These are phyloP conservation scores for Terebella lapidaria DNA, from an alignment of 2,888 invertebrate species.

Conservation along the genomic window DNA sequence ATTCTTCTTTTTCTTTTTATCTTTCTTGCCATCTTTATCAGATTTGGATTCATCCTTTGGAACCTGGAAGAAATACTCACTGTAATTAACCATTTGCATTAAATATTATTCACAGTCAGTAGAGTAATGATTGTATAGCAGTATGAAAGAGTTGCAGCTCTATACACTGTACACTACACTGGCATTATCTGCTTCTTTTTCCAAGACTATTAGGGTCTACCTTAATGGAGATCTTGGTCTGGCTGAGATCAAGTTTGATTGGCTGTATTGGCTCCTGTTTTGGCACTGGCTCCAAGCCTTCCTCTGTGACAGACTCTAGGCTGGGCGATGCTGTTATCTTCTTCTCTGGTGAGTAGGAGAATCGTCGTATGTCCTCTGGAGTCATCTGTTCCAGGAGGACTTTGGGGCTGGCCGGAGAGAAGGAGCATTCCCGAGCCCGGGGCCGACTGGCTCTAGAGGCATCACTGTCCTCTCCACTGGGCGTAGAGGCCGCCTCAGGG, in stretches of 20 bases:
- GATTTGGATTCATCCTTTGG: no score
- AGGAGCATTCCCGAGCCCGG: no score
- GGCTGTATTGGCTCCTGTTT: no score
- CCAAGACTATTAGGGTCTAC: no score
- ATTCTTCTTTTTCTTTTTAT: constrained; percentile 4
- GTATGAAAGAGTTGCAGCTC: no score
- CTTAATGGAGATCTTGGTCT: background rate
- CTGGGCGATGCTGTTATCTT: background rate
- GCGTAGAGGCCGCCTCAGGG: background rate
- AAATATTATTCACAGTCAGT: no score
- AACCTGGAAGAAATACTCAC: no score
- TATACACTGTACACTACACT: no score
- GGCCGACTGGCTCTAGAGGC: background rate
- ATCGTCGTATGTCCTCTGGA: background rate
- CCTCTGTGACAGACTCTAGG: background rate
- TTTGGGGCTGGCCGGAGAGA: background rate
- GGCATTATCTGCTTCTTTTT: no score
- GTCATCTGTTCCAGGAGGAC: background rate
- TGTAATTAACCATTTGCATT: no score
- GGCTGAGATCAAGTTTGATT: background rate
- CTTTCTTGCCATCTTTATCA: background rate
- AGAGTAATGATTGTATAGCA: no score
- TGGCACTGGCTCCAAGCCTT: no score
- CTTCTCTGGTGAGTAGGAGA: background rate
- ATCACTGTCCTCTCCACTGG: background rate